These are phyloP conservation scores for Cryptocephalus primarius DNA, from an alignment of 2,888 invertebrate genomes.

Conservation along the genomic window DNA sequence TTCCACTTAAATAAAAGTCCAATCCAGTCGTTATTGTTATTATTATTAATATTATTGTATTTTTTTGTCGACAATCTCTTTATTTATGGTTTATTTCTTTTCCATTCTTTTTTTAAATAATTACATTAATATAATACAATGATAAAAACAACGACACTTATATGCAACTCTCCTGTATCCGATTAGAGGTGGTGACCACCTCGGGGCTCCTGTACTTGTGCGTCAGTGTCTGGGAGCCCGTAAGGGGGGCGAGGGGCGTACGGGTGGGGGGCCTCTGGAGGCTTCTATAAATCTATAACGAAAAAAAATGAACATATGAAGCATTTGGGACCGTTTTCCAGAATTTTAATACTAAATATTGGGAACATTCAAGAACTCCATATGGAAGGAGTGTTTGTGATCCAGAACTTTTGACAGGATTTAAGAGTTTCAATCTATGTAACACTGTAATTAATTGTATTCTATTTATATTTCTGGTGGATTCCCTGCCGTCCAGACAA, in stretches of 20 bases:
- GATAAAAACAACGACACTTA: slow-evolving; percentile 47
- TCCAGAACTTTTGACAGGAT: no score
- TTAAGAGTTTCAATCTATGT: no score
- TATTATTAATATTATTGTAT: no score
- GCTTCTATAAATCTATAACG: slow-evolving; percentile 68
- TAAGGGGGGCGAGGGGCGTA: slow-evolving; percentile 22
- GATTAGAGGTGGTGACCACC: slow-evolving; percentile 77
- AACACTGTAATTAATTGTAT: no score
- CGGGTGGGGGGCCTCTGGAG: slow-evolving; percentile 41
- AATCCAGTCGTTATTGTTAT: no score
- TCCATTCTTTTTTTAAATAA: slow-evolving; percentile 16
- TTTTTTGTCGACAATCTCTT: slow-evolving; percentile 10
- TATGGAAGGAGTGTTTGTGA: no score
- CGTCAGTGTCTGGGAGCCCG: slow-evolving; percentile 65
- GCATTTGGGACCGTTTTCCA: neutral
- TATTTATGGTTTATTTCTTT: slow-evolving; percentile 1
- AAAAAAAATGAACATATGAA: slow-evolving; percentile 8
- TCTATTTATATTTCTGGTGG: no score
- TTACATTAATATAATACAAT: slow-evolving; percentile 33
- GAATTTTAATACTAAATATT: neutral
- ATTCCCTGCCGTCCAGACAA: no score
- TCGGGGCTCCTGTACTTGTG: slow-evolving; percentile 74
- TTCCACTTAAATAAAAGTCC: no score
- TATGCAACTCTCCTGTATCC: slow-evolving; percentile 87
- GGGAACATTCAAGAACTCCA: neutral